These are phyloP conservation scores for Emydura subglobosa DNA, from an alignment of 2,113 vertebrate genomes.

Conservation along the genomic window DNA sequence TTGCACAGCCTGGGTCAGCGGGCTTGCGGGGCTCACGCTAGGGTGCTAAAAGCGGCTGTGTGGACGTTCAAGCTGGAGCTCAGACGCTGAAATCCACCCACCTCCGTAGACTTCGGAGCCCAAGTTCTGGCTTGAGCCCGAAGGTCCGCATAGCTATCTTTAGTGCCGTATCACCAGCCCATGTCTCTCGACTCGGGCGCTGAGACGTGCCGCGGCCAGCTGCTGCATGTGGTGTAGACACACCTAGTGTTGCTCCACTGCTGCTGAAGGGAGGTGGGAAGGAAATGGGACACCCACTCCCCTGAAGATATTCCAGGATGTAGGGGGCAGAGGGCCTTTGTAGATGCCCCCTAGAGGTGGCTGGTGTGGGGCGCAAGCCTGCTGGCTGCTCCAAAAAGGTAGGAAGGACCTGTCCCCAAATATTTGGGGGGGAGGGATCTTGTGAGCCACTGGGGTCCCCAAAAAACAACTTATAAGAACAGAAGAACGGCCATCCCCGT, in stretches of 20 bases:
- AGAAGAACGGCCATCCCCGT: background rate
- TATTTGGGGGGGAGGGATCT: background rate
- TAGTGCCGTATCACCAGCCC: background rate
- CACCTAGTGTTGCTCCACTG: fast-evolving
- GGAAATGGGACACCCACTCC: background rate
- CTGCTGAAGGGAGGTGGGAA: fast-evolving
- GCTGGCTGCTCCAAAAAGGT: background rate
- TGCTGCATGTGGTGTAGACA: fast-evolving
- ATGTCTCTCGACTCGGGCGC: too few species aligned
- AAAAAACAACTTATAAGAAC: background rate
- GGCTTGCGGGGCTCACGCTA: background rate
- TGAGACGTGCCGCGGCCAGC: too few species aligned
- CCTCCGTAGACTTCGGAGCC: too few species aligned
- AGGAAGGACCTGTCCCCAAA: background rate
- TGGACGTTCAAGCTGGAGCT: too few species aligned
- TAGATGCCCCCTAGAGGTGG: fast-evolving
- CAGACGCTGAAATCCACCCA: too few species aligned
- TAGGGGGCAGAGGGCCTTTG: fast-evolving
- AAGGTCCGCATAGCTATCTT: background rate
- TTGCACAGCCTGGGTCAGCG: too few species aligned
- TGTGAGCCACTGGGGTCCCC: background rate
- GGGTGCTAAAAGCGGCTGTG: background rate
- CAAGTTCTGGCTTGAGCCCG: background rate
- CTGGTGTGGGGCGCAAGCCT: background rate
- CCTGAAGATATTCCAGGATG: background rate